phyloP scores from a whole-genome alignment of 1,140 invertebrate genomes.

The Schlechtendalia chinensis region DNA sequence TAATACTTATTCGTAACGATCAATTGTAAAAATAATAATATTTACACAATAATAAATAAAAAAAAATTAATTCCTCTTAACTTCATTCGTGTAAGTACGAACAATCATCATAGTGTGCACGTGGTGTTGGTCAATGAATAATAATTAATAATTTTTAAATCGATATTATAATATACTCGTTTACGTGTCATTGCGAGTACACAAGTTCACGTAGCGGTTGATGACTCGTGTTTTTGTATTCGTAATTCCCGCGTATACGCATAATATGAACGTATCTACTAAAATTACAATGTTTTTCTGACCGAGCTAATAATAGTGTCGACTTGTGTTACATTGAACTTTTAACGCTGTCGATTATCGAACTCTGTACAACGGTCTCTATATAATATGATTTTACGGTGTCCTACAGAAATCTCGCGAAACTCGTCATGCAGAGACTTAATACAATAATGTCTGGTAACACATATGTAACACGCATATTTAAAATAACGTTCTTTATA shows the following conservation, averaged over 20 bases:
- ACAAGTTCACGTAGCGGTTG: conserved; percentile 21
- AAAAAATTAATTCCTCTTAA: neutral
- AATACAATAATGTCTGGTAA: too few species aligned
- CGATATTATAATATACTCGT: neutral
- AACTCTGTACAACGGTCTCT: too few species aligned
- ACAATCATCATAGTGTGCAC: too few species aligned
- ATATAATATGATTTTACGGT: too few species aligned
- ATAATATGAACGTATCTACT: neutral
- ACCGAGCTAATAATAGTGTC: neutral
- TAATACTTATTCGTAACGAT: too few species aligned
- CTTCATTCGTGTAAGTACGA: neutral
- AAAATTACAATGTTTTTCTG: neutral
- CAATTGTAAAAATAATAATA: neutral
- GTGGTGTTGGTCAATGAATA: conserved; percentile 1
- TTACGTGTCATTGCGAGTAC: neutral
- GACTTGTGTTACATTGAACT: too few species aligned
- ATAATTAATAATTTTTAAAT: too few species aligned
- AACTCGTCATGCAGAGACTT: too few species aligned
- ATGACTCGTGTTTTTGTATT: conserved; percentile 28
- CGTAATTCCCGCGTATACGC: neutral
- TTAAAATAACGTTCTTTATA: too few species aligned
- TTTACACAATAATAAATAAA: neutral
- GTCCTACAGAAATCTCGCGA: too few species aligned
- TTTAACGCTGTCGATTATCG: too few species aligned
- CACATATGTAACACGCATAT: too few species aligned